A percentile compares a stretch with the other conserved stretches of the same genome.
phyloP scores from a whole-genome alignment of 1,140 invertebrate species.

The Steinernema khuongi region DNA sequence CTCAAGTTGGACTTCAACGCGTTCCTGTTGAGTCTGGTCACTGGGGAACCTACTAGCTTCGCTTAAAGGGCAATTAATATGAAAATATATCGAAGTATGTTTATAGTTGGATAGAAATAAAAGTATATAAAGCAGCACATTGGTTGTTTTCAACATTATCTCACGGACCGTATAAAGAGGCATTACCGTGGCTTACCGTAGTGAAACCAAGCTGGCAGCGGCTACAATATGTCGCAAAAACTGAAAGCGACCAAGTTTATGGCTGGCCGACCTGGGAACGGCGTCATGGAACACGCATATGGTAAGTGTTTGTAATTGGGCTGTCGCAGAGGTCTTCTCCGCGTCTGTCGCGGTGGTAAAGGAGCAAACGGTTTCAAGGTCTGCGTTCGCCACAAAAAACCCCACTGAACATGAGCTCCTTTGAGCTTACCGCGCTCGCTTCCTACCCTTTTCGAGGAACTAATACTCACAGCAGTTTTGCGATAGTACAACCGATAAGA shows the following conservation, averaged over 20 bases:
- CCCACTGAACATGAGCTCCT: neutral
- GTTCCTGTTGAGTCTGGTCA: neutral
- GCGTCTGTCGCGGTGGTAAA: neutral
- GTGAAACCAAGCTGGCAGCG: too few species aligned
- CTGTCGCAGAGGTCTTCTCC: neutral
- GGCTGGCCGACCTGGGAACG: too few species aligned
- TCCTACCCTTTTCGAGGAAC: too few species aligned
- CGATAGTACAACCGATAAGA: neutral
- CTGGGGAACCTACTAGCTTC: neutral
- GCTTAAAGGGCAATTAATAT: neutral
- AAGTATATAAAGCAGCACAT: too few species aligned
- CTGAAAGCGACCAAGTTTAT: too few species aligned
- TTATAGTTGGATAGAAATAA: too few species aligned
- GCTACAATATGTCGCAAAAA: too few species aligned
- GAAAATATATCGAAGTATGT: too few species aligned
- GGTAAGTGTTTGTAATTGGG: conserved; percentile 8
- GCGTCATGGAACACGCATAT: neutral
- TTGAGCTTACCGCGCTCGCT: neutral
- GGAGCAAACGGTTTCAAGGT: conserved; percentile 8
- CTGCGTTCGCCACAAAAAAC: conserved; percentile 2
- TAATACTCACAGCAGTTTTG: neutral
- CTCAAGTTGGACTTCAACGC: neutral
- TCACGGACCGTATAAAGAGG: too few species aligned
- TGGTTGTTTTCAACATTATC: too few species aligned
- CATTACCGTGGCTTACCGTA: too few species aligned